phyloP scores from a whole-genome alignment of 2,113 vertebrate genomes.

The Istiophorus platypterus region DNA sequence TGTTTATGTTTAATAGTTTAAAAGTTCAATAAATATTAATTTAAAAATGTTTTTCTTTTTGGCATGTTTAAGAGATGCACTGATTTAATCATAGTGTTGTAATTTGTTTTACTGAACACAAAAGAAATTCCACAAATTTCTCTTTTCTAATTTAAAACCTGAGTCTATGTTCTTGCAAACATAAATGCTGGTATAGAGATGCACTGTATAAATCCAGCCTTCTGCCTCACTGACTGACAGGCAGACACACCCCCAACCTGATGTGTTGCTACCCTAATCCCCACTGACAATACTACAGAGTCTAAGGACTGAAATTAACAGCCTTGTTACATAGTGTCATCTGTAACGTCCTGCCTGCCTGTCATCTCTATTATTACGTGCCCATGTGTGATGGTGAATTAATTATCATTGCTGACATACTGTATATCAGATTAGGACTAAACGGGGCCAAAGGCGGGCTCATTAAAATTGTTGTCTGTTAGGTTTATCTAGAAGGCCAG shows the following conservation, averaged over 20 bases:
- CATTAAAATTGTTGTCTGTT: constrained; percentile 57
- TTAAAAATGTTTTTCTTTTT: constrained; percentile 64
- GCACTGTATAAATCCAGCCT: constrained; percentile 64
- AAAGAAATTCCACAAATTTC: constrained; percentile 50
- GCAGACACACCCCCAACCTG: constrained; percentile 57
- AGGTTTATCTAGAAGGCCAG: constrained; percentile 25
- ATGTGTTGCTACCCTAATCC: constrained; percentile 68
- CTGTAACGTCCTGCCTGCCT: constrained; percentile 22
- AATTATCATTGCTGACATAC: constrained; percentile 60
- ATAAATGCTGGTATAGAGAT: constrained; percentile 61
- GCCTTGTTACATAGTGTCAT: constrained; percentile 36
- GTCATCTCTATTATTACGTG: constrained; percentile 27
- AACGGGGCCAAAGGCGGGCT: constrained; percentile 60
- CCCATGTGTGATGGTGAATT: constrained; percentile 49
- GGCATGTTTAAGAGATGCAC: constrained; percentile 24
- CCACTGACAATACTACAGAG: constrained; percentile 54
- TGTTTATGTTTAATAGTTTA: constrained; percentile 73
- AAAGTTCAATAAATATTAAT: constrained; percentile 75
- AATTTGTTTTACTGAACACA: constrained; percentile 48
- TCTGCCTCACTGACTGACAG: constrained; percentile 53
- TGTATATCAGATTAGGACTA: constrained; percentile 57
- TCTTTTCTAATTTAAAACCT: constrained; percentile 58
- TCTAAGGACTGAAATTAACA: constrained; percentile 60
- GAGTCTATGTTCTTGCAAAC: constrained; percentile 52
- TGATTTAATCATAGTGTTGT: constrained; percentile 44